Evolutionary conservation across 2,113 vertebrate species (phyloP).

Genomic region (Nicator chloris): DNA sequence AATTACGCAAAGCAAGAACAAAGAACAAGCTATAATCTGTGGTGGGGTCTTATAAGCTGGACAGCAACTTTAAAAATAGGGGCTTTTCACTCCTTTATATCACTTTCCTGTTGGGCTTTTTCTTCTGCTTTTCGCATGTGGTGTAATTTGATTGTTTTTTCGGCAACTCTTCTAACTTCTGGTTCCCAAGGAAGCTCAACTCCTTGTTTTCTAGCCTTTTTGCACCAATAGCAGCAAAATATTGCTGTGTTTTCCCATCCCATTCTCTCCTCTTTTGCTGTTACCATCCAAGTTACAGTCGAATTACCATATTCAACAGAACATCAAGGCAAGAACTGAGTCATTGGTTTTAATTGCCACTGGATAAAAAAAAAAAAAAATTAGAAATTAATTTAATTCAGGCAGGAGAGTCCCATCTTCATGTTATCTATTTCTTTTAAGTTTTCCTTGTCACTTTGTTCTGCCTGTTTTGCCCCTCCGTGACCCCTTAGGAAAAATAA

Average conservation of each 20-base stretch:
- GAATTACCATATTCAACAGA: neutral
- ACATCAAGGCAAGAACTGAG: neutral
- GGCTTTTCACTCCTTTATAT: neutral
- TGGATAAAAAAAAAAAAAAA: neutral
- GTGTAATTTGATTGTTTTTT: neutral
- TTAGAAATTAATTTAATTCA: neutral
- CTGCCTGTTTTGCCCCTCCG: neutral
- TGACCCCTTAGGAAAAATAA: neutral
- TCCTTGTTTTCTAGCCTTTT: neutral
- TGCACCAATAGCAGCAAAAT: neutral
- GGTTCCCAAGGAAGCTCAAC: neutral
- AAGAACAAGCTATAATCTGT: neutral
- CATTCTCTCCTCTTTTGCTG: neutral
- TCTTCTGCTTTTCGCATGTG: neutral
- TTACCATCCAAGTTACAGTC: neutral
- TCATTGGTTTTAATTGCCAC: neutral
- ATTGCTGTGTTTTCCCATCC: neutral
- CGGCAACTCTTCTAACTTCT: neutral
- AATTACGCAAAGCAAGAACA: neutral
- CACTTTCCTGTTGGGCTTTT: neutral
- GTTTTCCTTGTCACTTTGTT: neutral
- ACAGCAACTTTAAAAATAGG: neutral
- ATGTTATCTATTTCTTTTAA: neutral
- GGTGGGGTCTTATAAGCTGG: neutral
- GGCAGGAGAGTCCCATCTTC: neutral